Base-by-base conservation (phyloP, 2,888 invertebrate genomes). In the Cheiracanthium punctorium region DNA sequence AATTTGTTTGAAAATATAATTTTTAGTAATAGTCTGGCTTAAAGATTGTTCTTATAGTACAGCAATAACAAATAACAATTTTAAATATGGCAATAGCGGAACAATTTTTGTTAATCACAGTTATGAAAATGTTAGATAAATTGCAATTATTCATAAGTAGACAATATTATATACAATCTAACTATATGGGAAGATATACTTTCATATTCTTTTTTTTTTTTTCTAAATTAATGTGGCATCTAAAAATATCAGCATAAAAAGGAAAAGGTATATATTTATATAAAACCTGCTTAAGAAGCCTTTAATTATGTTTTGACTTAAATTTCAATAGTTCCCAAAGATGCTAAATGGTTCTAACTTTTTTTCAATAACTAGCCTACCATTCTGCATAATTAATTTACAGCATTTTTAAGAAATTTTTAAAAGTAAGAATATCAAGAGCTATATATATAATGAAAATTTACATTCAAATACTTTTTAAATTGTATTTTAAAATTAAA, bases 41-140 rank as follows among this genome's bases (percentile, higher is more conserved):
- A 37, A n/a, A n/a, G n/a, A 10, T 48, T 48, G 7, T 24, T 58
- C 5, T 8, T 58, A 58, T 48, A 17, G 29, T 74, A 33, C 32
- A 81, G 24, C 20, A 48, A 20, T 52, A 81, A 81, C 80, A 81
- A 69, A 65, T 33, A 74, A 74, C 32, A 69, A n/a, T 80, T 32
- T 29, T 28, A 69, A 33, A 67, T 73, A 81, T 67, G 80, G 67
- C 69, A 33, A 74, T 52, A 74, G 48, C n/a, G 33, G 24, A 58
- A 58, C 58, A 69, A 67, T 67, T 64, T 29, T 65, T 48, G 7
- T n/a, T n/a, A 69, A 81, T 81, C 80, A 81, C 80, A 81, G 80
- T 74, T 67, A 52, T 10, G 33, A 48, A 80, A 29, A 79, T 14
- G 41, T 24, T 29, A 69, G 70, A 64, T 7, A 17, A 12, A 2